Percentiles rank a stretch among this genome's conserved stretches.
These are phyloP conservation scores for Cardiocondyla obscurior DNA, from an alignment of 1,140 invertebrate genomes.

Conservation along the genomic window DNA sequence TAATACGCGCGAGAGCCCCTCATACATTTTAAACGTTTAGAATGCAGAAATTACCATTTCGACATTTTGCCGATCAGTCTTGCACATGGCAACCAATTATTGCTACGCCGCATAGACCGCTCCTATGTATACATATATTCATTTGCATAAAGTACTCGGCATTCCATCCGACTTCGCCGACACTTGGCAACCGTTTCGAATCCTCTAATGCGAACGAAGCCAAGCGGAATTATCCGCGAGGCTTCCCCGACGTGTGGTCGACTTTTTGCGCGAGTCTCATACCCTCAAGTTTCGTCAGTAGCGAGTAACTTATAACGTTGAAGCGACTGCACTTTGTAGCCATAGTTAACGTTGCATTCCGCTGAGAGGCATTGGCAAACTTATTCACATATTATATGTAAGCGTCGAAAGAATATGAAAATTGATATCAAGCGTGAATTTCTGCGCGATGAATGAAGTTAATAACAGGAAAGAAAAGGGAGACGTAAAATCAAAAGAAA, in stretches of 20 bases:
- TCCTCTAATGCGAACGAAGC: slow-evolving; percentile 27
- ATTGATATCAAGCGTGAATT: neutral
- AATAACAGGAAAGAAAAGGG: neutral
- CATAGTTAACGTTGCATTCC: neutral
- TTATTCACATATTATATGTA: neutral
- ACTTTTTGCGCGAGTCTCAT: slow-evolving; percentile 43
- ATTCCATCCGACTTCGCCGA: slow-evolving; percentile 32
- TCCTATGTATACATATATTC: slow-evolving; percentile 18
- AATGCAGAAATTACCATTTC: neutral
- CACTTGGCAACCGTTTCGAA: slow-evolving; percentile 34
- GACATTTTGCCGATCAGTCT: slow-evolving; percentile 25
- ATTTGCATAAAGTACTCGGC: slow-evolving; percentile 29
- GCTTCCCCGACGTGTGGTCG: neutral
- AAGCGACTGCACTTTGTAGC: neutral
- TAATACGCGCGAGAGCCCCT: neutral
- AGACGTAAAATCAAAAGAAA: neutral
- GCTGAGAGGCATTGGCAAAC: slow-evolving; percentile 40
- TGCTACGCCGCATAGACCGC: neutral
- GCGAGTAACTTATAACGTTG: slow-evolving; percentile 42
- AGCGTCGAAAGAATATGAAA: slow-evolving; percentile 5
- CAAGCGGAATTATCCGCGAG: slow-evolving; percentile 39
- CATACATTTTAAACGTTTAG: neutral
- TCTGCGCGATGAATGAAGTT: neutral
- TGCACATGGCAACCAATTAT: neutral
- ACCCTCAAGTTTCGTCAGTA: slow-evolving; percentile 37